Percentiles rank a stretch among this genome's conserved stretches.
phyloP scores from a whole-genome alignment of 2,113 vertebrate species.

The Gyps fulvus region DNA sequence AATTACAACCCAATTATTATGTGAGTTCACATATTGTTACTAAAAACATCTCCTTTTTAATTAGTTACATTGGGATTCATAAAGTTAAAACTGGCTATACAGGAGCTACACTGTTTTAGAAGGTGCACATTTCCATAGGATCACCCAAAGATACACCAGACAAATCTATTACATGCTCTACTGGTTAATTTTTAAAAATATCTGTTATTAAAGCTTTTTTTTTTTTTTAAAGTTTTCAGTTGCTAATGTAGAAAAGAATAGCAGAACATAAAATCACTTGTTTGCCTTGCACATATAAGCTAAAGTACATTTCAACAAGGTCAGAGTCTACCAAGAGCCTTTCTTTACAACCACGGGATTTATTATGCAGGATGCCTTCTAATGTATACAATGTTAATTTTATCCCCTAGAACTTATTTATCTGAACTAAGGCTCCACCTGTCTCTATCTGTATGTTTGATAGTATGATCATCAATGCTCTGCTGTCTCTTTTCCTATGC shows the following conservation, averaged over 20 bases:
- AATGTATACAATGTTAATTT: neutral
- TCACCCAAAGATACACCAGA: neutral
- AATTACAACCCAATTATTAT: constrained; percentile 44
- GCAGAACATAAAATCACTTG: neutral
- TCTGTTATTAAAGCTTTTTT: neutral
- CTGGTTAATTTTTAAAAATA: neutral
- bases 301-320: neutral
- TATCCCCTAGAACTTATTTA: neutral
- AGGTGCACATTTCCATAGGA: neutral
- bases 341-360: neutral
- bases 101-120: neutral
- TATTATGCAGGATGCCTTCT: neutral
- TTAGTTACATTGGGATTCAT: constrained; percentile 20
- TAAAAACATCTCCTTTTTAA: constrained; percentile 40
- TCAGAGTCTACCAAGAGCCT: neutral
- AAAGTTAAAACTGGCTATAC: neutral
- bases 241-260: neutral
- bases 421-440: neutral
- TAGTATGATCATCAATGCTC: neutral
- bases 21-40: neutral
- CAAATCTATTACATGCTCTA: neutral
- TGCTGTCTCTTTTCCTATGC: neutral
- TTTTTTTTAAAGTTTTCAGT: neutral
- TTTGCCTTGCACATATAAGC: neutral
- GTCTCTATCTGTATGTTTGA: neutral